A percentile compares a stretch with the other conserved stretches of the same genome.
Evolutionary conservation across 2,888 invertebrate genomes (phyloP).

Genomic region (Rhabditophanes sp.): DNA sequence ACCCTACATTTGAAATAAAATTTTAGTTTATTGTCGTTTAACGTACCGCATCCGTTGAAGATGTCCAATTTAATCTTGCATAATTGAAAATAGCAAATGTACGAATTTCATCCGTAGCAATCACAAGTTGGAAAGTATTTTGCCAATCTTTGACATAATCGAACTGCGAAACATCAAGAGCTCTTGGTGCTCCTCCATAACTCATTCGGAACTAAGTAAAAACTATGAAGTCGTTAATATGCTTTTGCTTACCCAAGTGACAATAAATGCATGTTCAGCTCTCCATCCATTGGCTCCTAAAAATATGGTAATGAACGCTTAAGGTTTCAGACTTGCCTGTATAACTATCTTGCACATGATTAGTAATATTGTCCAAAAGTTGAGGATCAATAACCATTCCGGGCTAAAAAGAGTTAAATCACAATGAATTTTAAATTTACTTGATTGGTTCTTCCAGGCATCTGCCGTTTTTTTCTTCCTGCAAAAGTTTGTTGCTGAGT

Average conservation of each 20-base stretch:
- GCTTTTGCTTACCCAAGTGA: conserved; percentile 27
- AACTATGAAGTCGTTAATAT: neutral
- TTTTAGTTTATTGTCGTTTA: conserved; percentile 48
- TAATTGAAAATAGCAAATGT: conserved; percentile 90
- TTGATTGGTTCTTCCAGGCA: conserved; percentile 20
- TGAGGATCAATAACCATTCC: conserved; percentile 31
- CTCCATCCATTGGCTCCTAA: conserved; percentile 28
- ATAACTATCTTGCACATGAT: conserved; percentile 19
- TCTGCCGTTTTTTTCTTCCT: conserved; percentile 22
- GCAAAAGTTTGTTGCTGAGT: conserved; percentile 6
- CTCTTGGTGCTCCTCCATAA: conserved; percentile 31
- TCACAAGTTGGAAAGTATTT: conserved; percentile 81
- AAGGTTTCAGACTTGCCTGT: no score
- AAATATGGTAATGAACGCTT: no score
- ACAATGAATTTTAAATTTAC: no score
- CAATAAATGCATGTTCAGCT: conserved; percentile 33
- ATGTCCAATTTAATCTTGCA: conserved; percentile 70
- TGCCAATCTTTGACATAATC: conserved; percentile 49
- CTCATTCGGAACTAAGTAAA: conserved; percentile 27
- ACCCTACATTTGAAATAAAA: conserved; percentile 9
- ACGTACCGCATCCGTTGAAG: conserved; percentile 68
- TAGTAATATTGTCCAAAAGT: conserved; percentile 30
- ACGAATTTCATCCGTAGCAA: conserved; percentile 80
- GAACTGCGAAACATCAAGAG: conserved; percentile 30
- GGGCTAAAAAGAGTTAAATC: conserved; percentile 20